Evolutionary conservation across 37 sponge, comb jelly and placozoan genomes (phyloP).

Genomic region (Crambe crambe): DNA sequence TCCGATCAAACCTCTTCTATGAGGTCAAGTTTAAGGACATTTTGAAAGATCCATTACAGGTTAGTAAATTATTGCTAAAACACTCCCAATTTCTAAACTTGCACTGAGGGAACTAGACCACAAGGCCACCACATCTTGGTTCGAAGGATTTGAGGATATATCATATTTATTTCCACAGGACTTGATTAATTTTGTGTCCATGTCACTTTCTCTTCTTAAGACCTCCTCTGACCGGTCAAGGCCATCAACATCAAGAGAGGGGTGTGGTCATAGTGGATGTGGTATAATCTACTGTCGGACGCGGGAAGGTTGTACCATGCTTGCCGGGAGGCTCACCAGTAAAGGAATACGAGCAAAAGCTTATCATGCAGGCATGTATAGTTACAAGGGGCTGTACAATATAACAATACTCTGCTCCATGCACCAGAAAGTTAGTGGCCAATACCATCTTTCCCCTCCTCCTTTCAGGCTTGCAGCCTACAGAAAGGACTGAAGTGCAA

Average conservation of each 20-base stretch:
- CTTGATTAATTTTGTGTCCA: too few species aligned
- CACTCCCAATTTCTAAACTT: too few species aligned
- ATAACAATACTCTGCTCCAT: too few species aligned
- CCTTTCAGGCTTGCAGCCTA: conserved; percentile 52
- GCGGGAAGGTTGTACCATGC: conserved; percentile 69
- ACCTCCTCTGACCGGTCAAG: not conserved
- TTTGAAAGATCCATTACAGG: conserved; percentile 60
- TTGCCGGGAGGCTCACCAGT: conserved; percentile 75
- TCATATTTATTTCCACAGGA: too few species aligned
- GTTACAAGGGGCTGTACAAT: not conserved
- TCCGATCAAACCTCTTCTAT: conserved; percentile 85
- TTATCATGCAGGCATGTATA: conserved; percentile 86
- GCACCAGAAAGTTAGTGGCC: too few species aligned
- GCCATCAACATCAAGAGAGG: not conserved
- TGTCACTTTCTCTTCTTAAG: not conserved
- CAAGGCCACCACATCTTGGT: too few species aligned
- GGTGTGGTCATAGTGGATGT: conserved; percentile 52
- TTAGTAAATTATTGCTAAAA: too few species aligned
- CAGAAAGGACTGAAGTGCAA: conserved; percentile 56
- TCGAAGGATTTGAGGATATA: too few species aligned
- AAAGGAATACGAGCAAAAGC: conserved; percentile 76
- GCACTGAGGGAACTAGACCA: too few species aligned
- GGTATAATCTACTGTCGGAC: conserved; percentile 95
- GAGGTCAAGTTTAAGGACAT: conserved; percentile 84
- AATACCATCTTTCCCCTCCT: too few species aligned